These are phyloP conservation scores for Alca torda DNA, from an alignment of 2,797 vertebrate species.

Conservation along the genomic window DNA sequence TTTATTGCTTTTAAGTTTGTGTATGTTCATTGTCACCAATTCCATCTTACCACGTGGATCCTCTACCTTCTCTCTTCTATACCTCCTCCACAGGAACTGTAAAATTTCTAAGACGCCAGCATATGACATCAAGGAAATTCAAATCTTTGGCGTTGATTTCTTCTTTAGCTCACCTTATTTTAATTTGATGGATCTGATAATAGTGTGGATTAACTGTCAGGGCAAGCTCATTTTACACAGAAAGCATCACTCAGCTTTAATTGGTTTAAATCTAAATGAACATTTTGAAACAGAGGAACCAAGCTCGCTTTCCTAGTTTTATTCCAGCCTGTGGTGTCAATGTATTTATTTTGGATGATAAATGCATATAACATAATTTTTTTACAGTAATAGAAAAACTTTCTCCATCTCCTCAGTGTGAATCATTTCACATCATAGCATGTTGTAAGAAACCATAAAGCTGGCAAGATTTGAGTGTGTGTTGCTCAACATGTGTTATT, in stretches of 20 bases:
- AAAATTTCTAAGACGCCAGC: not conserved
- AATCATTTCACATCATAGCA: not conserved
- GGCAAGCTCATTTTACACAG: not conserved
- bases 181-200: not conserved
- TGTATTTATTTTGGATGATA: slow-evolving; percentile 39
- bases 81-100: not conserved
- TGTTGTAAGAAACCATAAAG: not conserved
- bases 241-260: not conserved
- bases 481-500: not conserved
- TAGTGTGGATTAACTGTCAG: not conserved
- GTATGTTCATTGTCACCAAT: not conserved
- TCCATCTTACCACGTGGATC: not conserved
- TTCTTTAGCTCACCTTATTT: slow-evolving; percentile 15
- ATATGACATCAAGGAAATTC: not conserved
- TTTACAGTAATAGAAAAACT: not conserved
- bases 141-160: not conserved
- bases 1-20: not conserved
- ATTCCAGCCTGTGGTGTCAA: not conserved
- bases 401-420: not conserved
- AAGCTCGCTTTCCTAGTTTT: not conserved
- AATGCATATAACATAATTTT: not conserved
- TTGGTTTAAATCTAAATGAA: not conserved
- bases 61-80: not conserved
- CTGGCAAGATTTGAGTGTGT: not conserved
- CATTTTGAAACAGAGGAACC: not conserved